These are phyloP conservation scores for Actinia tenebrosa DNA, from an alignment of 64 coral and sea anemone genomes.

Conservation along the genomic window DNA sequence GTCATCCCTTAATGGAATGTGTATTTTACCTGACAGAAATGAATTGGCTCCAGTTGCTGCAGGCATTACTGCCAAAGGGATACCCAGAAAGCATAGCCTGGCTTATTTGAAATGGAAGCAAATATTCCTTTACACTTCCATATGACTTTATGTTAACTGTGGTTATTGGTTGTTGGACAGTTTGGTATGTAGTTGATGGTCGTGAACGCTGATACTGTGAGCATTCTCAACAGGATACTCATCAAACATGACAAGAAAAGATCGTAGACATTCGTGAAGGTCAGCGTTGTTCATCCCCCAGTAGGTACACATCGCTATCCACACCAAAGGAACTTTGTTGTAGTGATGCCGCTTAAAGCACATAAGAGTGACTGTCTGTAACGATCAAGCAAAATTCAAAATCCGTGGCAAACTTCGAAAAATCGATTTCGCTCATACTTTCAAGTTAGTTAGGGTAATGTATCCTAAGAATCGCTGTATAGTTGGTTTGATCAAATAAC, in stretches of 20 bases:
- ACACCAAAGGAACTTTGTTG: too few relatives aligned
- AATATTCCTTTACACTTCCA: neutral
- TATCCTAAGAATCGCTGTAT: too few relatives aligned
- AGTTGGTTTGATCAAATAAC: too few relatives aligned
- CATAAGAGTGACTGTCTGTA: too few relatives aligned
- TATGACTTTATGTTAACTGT: too few relatives aligned
- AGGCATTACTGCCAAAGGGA: slow-evolving; percentile 29
- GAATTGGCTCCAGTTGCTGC: slow-evolving; percentile 13
- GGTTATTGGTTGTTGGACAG: too few relatives aligned
- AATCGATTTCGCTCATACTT: too few relatives aligned
- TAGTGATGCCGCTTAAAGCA: too few relatives aligned
- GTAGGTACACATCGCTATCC: neutral
- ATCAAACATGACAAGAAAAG: slow-evolving; percentile 21
- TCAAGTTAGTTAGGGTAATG: too few relatives aligned
- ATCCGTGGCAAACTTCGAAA: too few relatives aligned
- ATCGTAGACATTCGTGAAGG: neutral
- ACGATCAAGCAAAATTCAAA: too few relatives aligned
- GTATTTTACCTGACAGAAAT: slow-evolving; percentile 5
- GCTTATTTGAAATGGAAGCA: slow-evolving; percentile 5
- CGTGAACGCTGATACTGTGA: slow-evolving; percentile 15
- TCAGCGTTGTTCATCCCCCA: slow-evolving; percentile 36
- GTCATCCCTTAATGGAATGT: neutral
- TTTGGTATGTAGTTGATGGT: too few relatives aligned
- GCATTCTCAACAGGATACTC: slow-evolving; percentile 58
- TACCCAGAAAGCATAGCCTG: slow-evolving; percentile 5